Percentiles rank a stretch among this genome's conserved stretches.
These are phyloP conservation scores for Eilema griseolum DNA, from an alignment of 2,888 invertebrate genomes.

Conservation along the genomic window DNA sequence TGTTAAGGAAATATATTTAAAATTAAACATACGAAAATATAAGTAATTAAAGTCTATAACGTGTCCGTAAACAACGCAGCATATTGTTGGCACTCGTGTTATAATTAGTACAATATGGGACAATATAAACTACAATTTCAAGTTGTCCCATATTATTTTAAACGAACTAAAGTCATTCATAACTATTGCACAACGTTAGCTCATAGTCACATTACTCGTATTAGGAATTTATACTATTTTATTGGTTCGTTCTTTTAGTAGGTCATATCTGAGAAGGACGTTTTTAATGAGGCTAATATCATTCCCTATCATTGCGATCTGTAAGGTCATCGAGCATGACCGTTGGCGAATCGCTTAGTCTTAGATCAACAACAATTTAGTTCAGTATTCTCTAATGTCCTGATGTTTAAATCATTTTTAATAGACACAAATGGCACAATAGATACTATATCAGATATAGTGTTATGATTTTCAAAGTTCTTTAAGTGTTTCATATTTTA, in stretches of 20 bases:
- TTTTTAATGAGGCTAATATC: background rate
- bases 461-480: too few relatives aligned
- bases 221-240: background rate
- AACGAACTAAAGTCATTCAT: background rate
- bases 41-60: too few relatives aligned
- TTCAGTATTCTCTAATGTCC: background rate
- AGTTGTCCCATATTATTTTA: background rate
- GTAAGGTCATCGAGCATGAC: background rate
- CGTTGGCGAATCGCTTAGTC: background rate
- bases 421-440: background rate
- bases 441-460: background rate
- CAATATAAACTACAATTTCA: background rate
- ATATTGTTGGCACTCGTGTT: too few relatives aligned
- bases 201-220: background rate
- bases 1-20: too few relatives aligned
- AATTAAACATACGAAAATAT: too few relatives aligned
- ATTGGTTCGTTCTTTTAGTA: background rate
- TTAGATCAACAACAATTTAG: background rate
- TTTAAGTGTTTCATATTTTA: too few relatives aligned
- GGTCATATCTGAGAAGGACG: slow-evolving; percentile 1
- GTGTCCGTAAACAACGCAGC: too few relatives aligned
- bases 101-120: background rate
- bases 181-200: background rate
- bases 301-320: background rate
- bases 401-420: background rate